phyloP scores from a whole-genome alignment of 1,140 invertebrate species.

The Chrysomallon squamiferum region DNA sequence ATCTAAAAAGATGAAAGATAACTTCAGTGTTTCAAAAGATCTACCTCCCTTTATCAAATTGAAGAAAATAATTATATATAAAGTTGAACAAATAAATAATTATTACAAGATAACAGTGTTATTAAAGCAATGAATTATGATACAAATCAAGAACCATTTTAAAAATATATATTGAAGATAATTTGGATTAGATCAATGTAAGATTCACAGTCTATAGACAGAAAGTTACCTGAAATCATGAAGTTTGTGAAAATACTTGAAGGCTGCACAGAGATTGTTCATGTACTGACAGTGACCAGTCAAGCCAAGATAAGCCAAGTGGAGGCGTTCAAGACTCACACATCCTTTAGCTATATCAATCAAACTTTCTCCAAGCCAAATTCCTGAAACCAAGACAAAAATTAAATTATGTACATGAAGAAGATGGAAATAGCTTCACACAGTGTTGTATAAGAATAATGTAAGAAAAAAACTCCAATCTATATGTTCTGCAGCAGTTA shows the following conservation, averaged over 20 bases:
- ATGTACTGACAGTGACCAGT: constrained; percentile 12
- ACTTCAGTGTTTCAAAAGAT: too few species aligned
- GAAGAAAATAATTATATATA: too few species aligned
- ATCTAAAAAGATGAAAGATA: too few species aligned
- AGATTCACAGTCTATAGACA: too few species aligned
- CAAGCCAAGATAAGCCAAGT: constrained; percentile 25
- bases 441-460: neutral
- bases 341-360: constrained; percentile 19
- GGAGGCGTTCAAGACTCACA: constrained; percentile 11
- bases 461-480: neutral
- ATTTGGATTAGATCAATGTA: too few species aligned
- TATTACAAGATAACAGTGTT: too few species aligned
- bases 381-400: constrained; percentile 16
- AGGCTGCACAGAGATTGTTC: constrained; percentile 8
- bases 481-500: too few species aligned
- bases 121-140: too few species aligned
- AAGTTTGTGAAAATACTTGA: constrained; percentile 18
- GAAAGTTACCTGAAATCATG: constrained; percentile 25
- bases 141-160: too few species aligned
- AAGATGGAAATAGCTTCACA: neutral
- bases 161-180: too few species aligned
- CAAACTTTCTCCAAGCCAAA: constrained; percentile 14
- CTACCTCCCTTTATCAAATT: too few species aligned
- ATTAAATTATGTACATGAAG: neutral
- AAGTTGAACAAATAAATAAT: too few species aligned